These are phyloP conservation scores for Phortica magna DNA, from an alignment of 2,888 invertebrate species.

Conservation along the genomic window DNA sequence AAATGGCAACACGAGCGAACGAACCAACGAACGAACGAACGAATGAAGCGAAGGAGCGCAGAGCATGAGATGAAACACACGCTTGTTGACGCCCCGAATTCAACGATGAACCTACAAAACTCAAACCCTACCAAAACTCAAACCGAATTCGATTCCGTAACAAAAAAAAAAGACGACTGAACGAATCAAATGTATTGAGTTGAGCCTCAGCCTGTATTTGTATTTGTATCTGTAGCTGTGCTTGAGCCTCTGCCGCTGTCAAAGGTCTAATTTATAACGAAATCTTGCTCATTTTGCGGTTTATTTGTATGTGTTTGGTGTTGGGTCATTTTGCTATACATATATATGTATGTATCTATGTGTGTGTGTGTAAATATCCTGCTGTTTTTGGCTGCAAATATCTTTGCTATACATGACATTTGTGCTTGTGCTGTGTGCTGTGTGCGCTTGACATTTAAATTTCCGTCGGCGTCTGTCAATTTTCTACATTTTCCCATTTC, in stretches of 20 bases:
- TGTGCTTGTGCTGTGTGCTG: too few relatives aligned
- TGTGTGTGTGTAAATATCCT: constrained; percentile 1
- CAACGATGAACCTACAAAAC: too few relatives aligned
- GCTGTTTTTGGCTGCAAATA: constrained; percentile 3
- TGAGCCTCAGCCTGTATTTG: too few relatives aligned
- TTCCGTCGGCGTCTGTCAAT: constrained; percentile 29
- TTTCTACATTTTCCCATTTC: constrained; percentile 28
- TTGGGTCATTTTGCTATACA: neutral
- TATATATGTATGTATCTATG: neutral
- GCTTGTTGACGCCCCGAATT: too few relatives aligned
- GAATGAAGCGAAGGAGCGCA: too few relatives aligned
- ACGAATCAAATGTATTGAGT: too few relatives aligned
- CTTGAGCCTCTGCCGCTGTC: constrained; percentile 1
- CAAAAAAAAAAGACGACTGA: too few relatives aligned
- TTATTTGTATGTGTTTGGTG: neutral
- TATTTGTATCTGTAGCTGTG: neutral
- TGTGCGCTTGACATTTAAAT: constrained; percentile 29
- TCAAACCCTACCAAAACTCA: too few relatives aligned
- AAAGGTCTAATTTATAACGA: constrained; percentile 32
- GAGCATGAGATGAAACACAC: neutral
- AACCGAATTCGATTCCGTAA: too few relatives aligned
- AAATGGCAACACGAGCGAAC: constrained; percentile 21
- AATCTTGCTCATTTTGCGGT: constrained; percentile 27
- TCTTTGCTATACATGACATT: neutral
- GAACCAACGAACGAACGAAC: neutral